phyloP scores from a whole-genome alignment of 2,888 invertebrate species.

The Scaptomyza flava region DNA sequence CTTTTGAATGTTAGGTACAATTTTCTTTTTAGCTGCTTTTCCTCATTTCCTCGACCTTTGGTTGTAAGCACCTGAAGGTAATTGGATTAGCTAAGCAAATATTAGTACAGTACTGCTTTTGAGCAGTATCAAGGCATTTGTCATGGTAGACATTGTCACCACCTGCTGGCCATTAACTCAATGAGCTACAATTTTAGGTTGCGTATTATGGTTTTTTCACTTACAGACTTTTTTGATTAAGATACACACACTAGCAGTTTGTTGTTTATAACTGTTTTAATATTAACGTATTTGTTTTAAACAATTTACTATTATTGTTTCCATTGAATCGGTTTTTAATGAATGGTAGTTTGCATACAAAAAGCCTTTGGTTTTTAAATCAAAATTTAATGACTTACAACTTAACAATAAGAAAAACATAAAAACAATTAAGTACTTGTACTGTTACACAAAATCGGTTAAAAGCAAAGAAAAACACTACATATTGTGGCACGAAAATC shows the following conservation, averaged over 20 bases:
- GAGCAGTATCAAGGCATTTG: conserved; percentile 47
- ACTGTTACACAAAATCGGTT: conserved; percentile 29
- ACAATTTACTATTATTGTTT: conserved; percentile 45
- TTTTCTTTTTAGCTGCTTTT: conserved; percentile 33
- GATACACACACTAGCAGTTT: conserved; percentile 79
- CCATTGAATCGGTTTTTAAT: conserved; percentile 60
- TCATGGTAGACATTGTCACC: conserved; percentile 46
- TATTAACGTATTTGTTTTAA: conserved; percentile 34
- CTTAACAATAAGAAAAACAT: conserved; percentile 33
- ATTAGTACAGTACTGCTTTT: conserved; percentile 28
- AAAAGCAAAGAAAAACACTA: conserved; percentile 55
- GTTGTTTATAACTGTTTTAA: conserved; percentile 35
- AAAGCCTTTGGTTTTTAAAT: conserved; percentile 76
- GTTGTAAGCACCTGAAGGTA: conserved; percentile 39
- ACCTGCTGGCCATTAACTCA: conserved; percentile 71
- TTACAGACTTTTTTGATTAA: conserved; percentile 80
- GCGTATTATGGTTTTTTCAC: conserved; percentile 52
- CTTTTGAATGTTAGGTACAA: conserved; percentile 61
- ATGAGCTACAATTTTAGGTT: conserved; percentile 55
- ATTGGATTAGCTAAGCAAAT: conserved; percentile 69
- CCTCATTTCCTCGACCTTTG: conserved; percentile 62
- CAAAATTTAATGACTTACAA: conserved; percentile 30
- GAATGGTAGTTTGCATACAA: conserved; percentile 80
- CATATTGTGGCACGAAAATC: conserved; percentile 53
- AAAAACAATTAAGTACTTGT: conserved; percentile 31